Evolutionary conservation across 2,113 vertebrate genomes (phyloP).

Genomic region (Phaetusa simplex): DNA sequence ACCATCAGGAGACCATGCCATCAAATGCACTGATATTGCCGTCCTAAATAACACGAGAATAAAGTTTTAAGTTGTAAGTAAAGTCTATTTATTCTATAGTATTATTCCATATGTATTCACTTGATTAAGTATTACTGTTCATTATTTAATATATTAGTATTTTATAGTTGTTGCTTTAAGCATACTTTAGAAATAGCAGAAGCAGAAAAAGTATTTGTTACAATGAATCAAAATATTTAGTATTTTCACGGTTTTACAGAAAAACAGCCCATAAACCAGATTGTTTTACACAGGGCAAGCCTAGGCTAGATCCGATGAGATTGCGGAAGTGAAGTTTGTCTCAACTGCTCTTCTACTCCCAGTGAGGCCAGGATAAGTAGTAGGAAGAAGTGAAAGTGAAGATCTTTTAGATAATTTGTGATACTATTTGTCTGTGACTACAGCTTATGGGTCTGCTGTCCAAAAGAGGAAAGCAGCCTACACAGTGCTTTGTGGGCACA

Average conservation of each 20-base stretch:
- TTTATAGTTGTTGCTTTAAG: background rate
- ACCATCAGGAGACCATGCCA: constrained; percentile 97
- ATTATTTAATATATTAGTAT: background rate
- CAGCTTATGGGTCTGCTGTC: background rate
- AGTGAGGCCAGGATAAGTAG: background rate
- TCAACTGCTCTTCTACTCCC: background rate
- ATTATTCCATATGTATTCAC: background rate
- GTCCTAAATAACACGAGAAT: constrained; percentile 76
- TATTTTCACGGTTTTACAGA: background rate
- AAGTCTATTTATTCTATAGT: background rate
- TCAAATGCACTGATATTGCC: constrained; percentile 90
- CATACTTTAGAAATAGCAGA: background rate
- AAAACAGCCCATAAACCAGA: background rate
- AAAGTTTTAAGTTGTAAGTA: background rate
- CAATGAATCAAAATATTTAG: background rate
- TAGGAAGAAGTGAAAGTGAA: background rate
- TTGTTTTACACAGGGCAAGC: background rate
- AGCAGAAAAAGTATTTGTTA: background rate
- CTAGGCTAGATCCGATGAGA: background rate
- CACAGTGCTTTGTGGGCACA: background rate
- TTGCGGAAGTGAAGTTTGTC: background rate
- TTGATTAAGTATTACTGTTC: background rate
- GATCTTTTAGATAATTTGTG: background rate
- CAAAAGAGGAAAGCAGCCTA: background rate
- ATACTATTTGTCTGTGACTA: background rate